A percentile compares a stretch with the other conserved stretches of the same genome.
phyloP scores from a whole-genome alignment of 1,140 invertebrate genomes.

The Nephotettix cincticeps region DNA sequence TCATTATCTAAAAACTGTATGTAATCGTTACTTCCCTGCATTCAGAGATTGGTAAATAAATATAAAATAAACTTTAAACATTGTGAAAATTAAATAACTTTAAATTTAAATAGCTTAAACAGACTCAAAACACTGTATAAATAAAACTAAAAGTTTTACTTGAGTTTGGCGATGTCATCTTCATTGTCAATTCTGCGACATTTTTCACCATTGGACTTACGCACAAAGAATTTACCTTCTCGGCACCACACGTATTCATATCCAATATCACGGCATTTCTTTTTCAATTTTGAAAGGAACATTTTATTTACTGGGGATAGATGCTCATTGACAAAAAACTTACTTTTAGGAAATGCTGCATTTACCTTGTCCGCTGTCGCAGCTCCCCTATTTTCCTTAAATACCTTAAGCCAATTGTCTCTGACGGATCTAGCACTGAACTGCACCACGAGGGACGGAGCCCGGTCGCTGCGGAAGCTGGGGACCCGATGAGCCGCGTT shows the following conservation, averaged over 20 bases:
- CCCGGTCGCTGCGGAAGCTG: too few relatives aligned
- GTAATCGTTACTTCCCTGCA: not conserved
- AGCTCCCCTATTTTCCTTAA: too few relatives aligned
- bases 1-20: not conserved
- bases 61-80: not conserved
- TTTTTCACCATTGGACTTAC: not conserved
- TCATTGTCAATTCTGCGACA: not conserved
- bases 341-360: not conserved
- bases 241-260: not conserved
- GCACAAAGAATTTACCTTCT: not conserved
- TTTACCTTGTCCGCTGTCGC: slow-evolving; percentile 5
- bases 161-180: not conserved
- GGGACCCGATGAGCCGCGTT: too few relatives aligned
- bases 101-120: not conserved
- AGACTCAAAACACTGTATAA: not conserved
- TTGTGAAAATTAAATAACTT: not conserved
- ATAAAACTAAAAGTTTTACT: not conserved
- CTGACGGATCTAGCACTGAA: too few relatives aligned
- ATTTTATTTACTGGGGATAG: slow-evolving; percentile 1
- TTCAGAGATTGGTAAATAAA: too few relatives aligned
- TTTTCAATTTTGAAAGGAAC: slow-evolving; percentile 11
- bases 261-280: not conserved
- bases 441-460: too few relatives aligned
- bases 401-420: too few relatives aligned
- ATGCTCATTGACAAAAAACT: slow-evolving; percentile 6